These are phyloP conservation scores for Rhorus exstirpatorius DNA, from an alignment of 2,888 invertebrate species.

Conservation along the genomic window DNA sequence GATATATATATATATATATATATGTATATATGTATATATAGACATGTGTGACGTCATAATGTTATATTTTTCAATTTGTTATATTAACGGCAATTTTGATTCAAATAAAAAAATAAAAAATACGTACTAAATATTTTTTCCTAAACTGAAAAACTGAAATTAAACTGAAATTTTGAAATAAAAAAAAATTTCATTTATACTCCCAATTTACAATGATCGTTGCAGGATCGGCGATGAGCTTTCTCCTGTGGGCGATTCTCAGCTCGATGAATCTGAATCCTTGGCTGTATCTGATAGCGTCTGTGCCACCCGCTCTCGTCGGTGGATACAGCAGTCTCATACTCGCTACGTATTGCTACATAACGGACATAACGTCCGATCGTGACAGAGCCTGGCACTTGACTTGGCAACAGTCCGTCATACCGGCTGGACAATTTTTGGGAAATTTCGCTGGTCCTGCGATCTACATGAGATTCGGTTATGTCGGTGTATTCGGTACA, in stretches of 20 bases:
- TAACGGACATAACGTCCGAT: slow-evolving; percentile 89
- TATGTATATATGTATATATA: too few species aligned
- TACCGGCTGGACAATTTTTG: slow-evolving; percentile 88
- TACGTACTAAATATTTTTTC: too few species aligned
- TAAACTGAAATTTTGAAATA: too few species aligned
- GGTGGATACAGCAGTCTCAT: slow-evolving; percentile 79
- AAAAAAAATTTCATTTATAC: too few species aligned
- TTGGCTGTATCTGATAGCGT: slow-evolving; percentile 78
- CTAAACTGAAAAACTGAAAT: too few species aligned
- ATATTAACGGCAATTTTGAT: too few species aligned
- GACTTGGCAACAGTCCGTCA: slow-evolving; percentile 87
- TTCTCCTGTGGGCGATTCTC: slow-evolving; percentile 74
- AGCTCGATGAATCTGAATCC: slow-evolving; percentile 73
- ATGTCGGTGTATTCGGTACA: slow-evolving; percentile 87
- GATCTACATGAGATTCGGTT: slow-evolving; percentile 87
- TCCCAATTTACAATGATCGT: background rate
- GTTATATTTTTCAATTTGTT: too few species aligned
- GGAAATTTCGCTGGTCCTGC: slow-evolving; percentile 89
- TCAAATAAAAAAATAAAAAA: too few species aligned
- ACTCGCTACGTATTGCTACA: slow-evolving; percentile 87
- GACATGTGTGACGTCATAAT: too few species aligned
- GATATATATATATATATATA: too few species aligned
- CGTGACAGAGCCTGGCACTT: slow-evolving; percentile 87
- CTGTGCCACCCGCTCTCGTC: slow-evolving; percentile 74
- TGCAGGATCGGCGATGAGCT: slow-evolving; percentile 74